Percentiles rank a stretch among this genome's conserved stretches.
Conservation (phyloP, 2,797 vertebrate species). For the Heliangelus exortis region DNA sequence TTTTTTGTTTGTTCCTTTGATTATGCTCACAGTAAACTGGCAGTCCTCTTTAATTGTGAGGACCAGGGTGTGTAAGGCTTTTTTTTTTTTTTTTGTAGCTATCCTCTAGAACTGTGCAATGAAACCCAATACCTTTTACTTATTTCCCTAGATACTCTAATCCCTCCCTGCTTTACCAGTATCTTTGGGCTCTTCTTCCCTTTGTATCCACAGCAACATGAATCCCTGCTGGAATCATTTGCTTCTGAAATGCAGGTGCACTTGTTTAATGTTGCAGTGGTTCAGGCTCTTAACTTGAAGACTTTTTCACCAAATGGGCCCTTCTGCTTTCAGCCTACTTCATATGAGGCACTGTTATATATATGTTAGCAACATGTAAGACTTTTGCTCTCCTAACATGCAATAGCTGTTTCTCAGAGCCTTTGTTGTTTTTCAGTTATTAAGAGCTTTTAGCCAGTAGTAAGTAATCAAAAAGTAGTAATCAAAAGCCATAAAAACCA, state of each 20-base stretch:
- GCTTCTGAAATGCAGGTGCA: conserved; percentile 79
- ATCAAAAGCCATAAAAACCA: background rate
- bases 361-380: background rate
- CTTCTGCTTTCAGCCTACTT: conserved; percentile 52
- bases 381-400: background rate
- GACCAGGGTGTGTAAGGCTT: conserved; percentile 54
- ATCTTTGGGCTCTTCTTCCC: conserved; percentile 80
- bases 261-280: conserved; percentile 72
- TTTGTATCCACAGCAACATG: conserved; percentile 85
- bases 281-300: conserved; percentile 69
- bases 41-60: conserved; percentile 57
- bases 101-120: conserved; percentile 58
- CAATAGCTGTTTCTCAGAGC: background rate
- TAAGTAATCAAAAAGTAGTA: background rate
- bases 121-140: conserved; percentile 82
- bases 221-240: conserved; percentile 84
- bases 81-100: conserved; percentile 59
- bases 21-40: conserved; percentile 38
- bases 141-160: conserved; percentile 87
- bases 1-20: conserved; percentile 28
- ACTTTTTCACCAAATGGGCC: conserved; percentile 23
- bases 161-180: conserved; percentile 78
- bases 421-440: background rate
- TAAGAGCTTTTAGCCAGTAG: background rate
- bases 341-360: background rate